phyloP scores from a whole-genome alignment of 2,113 vertebrate genomes.

The Picathartes gymnocephalus region DNA sequence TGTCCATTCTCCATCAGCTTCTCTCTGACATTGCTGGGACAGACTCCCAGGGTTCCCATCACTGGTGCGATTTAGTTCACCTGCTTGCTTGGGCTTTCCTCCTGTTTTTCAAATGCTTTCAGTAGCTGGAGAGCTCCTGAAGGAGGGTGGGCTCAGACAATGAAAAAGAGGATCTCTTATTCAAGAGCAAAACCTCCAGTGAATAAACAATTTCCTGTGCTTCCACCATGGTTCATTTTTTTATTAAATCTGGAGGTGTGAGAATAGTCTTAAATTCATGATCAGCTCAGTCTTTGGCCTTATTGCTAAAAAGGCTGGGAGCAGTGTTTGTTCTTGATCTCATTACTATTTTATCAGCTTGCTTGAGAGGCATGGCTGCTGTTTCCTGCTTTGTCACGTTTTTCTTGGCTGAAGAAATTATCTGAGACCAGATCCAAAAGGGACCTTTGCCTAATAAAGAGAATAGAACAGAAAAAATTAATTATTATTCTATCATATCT shows the following conservation, averaged over 20 bases:
- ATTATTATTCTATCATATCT: background rate
- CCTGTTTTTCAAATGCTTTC: background rate
- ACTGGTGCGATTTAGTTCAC: background rate
- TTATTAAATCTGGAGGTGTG: background rate
- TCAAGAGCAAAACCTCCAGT: background rate
- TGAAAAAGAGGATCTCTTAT: background rate
- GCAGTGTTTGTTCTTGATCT: background rate
- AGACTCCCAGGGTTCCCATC: fast-evolving
- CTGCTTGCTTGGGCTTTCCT: background rate
- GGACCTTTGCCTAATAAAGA: background rate
- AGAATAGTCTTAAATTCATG: background rate
- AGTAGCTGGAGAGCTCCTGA: background rate
- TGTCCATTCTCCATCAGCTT: background rate
- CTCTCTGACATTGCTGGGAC: background rate
- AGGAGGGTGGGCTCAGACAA: background rate
- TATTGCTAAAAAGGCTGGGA: background rate
- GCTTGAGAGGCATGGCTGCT: background rate
- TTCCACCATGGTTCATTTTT: background rate
- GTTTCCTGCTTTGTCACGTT: background rate
- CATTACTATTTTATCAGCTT: background rate
- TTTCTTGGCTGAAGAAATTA: background rate
- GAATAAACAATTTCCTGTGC: background rate
- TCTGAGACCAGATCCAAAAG: background rate
- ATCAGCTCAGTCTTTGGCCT: background rate
- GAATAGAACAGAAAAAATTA: background rate